Conservation (phyloP, 2,888 invertebrate species). For the Ischnura elegans region DNA sequence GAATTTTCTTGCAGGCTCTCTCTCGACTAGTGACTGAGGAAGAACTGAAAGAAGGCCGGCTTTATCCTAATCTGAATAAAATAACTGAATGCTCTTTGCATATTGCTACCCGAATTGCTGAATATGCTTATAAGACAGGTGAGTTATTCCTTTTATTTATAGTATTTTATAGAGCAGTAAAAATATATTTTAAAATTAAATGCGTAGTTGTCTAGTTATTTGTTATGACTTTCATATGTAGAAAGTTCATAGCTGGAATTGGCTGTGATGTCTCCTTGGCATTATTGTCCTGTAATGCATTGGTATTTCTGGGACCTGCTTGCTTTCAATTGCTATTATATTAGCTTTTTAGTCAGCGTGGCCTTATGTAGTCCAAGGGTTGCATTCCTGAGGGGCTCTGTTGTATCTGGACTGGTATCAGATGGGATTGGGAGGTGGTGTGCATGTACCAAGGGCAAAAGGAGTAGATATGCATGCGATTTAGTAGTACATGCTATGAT, state of each 20-base stretch:
- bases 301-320: neutral
- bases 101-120: conserved; percentile 92
- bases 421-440: no score
- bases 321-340: neutral
- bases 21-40: conserved; percentile 91
- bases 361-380: neutral
- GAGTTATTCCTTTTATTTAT: conserved; percentile 72
- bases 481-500: no score
- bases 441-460: no score
- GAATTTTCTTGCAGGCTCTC: conserved; percentile 83
- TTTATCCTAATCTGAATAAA: conserved; percentile 93
- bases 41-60: conserved; percentile 90
- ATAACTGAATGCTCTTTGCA: conserved; percentile 93
- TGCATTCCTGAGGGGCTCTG: no score
- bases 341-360: neutral
- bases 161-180: neutral
- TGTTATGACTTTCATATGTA: neutral
- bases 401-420: no score
- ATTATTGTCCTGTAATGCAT: neutral
- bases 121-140: conserved; percentile 95
- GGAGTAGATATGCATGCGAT: no score
- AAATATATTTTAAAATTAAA: neutral
- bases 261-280: neutral
- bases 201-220: neutral
- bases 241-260: neutral